Conservation (phyloP, 2,888 invertebrate species). For the Drosophila eohydei region DNA sequence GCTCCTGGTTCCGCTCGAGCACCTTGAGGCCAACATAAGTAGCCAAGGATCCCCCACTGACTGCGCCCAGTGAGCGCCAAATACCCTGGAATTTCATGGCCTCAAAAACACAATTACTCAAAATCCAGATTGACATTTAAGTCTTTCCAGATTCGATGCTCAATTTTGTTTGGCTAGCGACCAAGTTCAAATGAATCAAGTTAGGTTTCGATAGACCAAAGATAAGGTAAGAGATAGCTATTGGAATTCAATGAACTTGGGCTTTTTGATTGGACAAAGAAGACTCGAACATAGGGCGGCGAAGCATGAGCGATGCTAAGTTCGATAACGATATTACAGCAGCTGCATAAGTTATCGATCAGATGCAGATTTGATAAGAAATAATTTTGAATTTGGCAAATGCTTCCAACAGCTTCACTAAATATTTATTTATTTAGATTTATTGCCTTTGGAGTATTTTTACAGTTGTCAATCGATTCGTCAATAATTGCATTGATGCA, state of each 20-base stretch:
- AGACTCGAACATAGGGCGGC: background rate
- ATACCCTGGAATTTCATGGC: slow-evolving; percentile 45
- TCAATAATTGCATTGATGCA: slow-evolving; percentile 27
- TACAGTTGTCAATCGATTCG: slow-evolving; percentile 9
- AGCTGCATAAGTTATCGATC: background rate
- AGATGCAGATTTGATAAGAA: background rate
- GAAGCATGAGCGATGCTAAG: background rate
- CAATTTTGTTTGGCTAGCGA: background rate
- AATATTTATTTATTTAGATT: background rate
- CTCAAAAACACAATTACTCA: background rate
- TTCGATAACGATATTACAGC: background rate
- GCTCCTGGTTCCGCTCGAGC: slow-evolving; percentile 22
- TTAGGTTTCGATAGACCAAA: too few relatives aligned
- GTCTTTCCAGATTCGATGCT: background rate
- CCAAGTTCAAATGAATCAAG: too few relatives aligned
- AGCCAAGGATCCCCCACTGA: slow-evolving; percentile 57
- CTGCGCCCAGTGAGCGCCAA: slow-evolving; percentile 46
- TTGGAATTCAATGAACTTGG: too few relatives aligned
- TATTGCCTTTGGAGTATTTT: background rate
- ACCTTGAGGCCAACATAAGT: slow-evolving; percentile 53
- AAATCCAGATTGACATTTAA: slow-evolving; percentile 22
- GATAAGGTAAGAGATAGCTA: too few relatives aligned
- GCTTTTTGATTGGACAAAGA: too few relatives aligned
- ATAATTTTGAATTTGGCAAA: background rate
- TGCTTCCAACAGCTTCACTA: background rate